Base-by-base conservation (phyloP, 1,140 invertebrate genomes). In the Steinernema khuongi region DNA sequence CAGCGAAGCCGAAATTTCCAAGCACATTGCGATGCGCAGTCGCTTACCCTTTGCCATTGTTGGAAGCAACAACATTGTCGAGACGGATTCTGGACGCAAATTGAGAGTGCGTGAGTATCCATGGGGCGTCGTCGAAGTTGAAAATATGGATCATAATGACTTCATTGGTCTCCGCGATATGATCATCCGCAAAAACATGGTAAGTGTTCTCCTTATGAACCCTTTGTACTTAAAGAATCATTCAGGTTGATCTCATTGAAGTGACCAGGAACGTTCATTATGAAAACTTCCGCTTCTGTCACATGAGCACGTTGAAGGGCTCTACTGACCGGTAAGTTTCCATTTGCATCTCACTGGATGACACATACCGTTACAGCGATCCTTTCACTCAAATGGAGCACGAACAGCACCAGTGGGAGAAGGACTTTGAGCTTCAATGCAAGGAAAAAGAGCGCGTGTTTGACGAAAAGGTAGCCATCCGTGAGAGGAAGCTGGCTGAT, bases 141-240 rank as follows among this genome's bases (percentile, higher is more conserved):
- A 99, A 86, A 98, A 98, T 86, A 86, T 97, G 82, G 94, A 96
- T 82, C 96, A 99, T 87, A 97, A 95, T 88, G 97, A 99, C 87
- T 99, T 99, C 86, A 91, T 98, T 80, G 94, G 95, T 26, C 88
- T 99, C 36, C 89, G 96, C 79, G 96, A 98, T 86, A 96, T 99
- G 94, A 90, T 99, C 36, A 94, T 98, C 68, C 86, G 87, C 86
- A 87, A 77, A 30, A 29, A 71, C 28, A 41, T 72, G n/a, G 30
- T 31, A 44, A 31, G 75, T 72, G 14, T 22, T 60, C 26, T 22
- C 7, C 14, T 7, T 60, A 4, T 60, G 11, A 60, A 4, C 50
- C 4, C 14, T 22, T 11, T 60, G 4, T 22, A 17, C 50, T 26
- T 60, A 26, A n/a, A n/a, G 67, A 68, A 19, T 50, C 81, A 79